Evolutionary conservation across 2,888 invertebrate genomes (phyloP).

Genomic region (Meteorus cinctellus): DNA sequence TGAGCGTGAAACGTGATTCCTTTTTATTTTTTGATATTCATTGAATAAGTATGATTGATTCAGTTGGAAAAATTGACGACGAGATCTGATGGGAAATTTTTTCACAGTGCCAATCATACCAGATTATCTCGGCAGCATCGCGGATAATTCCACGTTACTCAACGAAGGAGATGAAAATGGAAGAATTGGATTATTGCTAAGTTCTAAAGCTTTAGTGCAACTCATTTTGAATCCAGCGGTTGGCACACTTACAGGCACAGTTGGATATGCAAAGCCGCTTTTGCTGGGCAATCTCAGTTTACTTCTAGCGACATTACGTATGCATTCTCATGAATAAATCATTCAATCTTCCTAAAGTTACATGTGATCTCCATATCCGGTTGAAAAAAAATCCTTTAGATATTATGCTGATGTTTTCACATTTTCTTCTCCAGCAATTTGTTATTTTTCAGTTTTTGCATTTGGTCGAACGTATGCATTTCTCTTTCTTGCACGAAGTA

Average conservation of each 20-base stretch:
- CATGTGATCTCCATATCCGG: not conserved
- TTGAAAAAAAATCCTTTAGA: not conserved
- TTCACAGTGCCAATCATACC: slow-evolving; percentile 86
- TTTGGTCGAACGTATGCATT: slow-evolving; percentile 82
- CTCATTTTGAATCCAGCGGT: slow-evolving; percentile 84
- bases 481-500: slow-evolving; percentile 82
- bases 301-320: slow-evolving; percentile 81
- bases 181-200: slow-evolving; percentile 80
- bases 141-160: slow-evolving; percentile 69
- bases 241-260: slow-evolving; percentile 79
- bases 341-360: slow-evolving; percentile 22
- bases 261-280: slow-evolving; percentile 82
- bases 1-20: slow-evolving; percentile 74
- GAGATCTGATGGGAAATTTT: slow-evolving; percentile 4
- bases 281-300: slow-evolving; percentile 82
- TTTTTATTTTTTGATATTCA: not conserved
- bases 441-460: slow-evolving; percentile 80
- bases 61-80: not conserved
- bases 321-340: slow-evolving; percentile 65
- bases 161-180: slow-evolving; percentile 79
- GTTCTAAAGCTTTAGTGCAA: slow-evolving; percentile 88
- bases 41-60: not conserved
- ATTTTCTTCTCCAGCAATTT: not conserved
- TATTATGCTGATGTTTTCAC: not conserved
- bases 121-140: slow-evolving; percentile 80